Percentiles rank a stretch among this genome's conserved stretches.
phyloP scores from a whole-genome alignment of 2,888 invertebrate species.

The Synergus itoensis region DNA sequence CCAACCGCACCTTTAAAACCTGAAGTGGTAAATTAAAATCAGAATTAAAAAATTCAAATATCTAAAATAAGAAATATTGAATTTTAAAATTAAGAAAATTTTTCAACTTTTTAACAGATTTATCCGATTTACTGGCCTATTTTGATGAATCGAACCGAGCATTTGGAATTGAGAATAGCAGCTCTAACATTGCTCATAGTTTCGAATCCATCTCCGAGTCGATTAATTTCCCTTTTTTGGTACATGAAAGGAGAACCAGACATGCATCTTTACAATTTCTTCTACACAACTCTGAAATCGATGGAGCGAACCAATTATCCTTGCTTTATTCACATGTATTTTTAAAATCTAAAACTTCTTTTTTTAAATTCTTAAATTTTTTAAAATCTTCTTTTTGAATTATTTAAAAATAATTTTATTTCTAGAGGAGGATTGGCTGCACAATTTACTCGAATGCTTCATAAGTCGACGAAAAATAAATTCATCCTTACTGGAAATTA shows the following conservation, averaged over 20 bases:
- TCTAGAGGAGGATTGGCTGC: slow-evolving; percentile 83
- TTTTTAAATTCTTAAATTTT: background rate
- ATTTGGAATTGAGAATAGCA: slow-evolving; percentile 84
- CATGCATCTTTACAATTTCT: slow-evolving; percentile 85
- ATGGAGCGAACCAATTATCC: slow-evolving; percentile 84
- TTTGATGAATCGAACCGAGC: slow-evolving; percentile 83
- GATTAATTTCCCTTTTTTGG: slow-evolving; percentile 85
- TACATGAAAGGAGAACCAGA: slow-evolving; percentile 83
- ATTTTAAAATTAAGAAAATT: background rate
- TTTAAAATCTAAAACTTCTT: slow-evolving; percentile 15
- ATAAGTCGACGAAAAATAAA: slow-evolving; percentile 79
- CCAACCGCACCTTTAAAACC: slow-evolving; percentile 79
- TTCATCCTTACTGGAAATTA: slow-evolving; percentile 87
- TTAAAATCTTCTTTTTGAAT: background rate
- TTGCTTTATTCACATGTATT: slow-evolving; percentile 84
- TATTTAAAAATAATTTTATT: slow-evolving; percentile 48
- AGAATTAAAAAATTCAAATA: background rate
- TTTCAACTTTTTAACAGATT: slow-evolving; percentile 74
- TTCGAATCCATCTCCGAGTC: slow-evolving; percentile 83
- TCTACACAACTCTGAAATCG: slow-evolving; percentile 85
- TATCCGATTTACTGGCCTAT: slow-evolving; percentile 85
- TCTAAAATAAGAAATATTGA: background rate
- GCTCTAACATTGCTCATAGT: slow-evolving; percentile 83
- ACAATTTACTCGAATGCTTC: slow-evolving; percentile 83
- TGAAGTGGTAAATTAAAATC: slow-evolving; percentile 75